These are phyloP conservation scores for Heliconius eleuchia DNA, from an alignment of 1,140 invertebrate species.

Conservation along the genomic window DNA sequence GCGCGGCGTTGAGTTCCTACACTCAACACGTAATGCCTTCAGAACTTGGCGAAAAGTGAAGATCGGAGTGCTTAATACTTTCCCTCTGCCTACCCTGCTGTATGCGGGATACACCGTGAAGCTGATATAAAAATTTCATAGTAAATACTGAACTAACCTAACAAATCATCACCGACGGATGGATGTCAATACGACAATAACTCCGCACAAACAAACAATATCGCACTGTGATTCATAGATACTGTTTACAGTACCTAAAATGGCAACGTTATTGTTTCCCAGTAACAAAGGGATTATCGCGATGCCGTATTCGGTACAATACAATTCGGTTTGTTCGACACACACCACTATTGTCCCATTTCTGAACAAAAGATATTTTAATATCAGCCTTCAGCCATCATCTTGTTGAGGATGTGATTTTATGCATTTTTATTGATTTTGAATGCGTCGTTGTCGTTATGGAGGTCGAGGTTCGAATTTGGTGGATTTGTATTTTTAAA, in stretches of 20 bases:
- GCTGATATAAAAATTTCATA: not conserved
- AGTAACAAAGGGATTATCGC: slow-evolving; percentile 51
- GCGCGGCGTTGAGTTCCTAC: too few relatives aligned
- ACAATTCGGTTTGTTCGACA: slow-evolving; percentile 41
- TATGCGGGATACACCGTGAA: too few relatives aligned
- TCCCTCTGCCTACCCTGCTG: too few relatives aligned
- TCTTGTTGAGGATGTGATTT: slow-evolving; percentile 31
- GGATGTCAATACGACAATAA: slow-evolving; percentile 20
- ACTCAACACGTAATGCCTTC: too few relatives aligned
- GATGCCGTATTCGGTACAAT: slow-evolving; percentile 50
- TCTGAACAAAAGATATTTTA: slow-evolving; percentile 50
- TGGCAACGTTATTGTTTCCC: slow-evolving; percentile 47
- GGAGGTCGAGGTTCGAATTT: not conserved
- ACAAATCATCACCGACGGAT: slow-evolving; percentile 4
- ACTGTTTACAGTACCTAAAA: slow-evolving; percentile 29
- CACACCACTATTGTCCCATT: slow-evolving; percentile 43
- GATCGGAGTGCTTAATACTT: too few relatives aligned
- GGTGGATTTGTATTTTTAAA: not conserved
- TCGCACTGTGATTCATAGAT: slow-evolving; percentile 7
- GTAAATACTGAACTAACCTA: not conserved
- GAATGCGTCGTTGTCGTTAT: not conserved
- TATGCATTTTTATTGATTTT: slow-evolving; percentile 15
- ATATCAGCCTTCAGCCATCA: slow-evolving; percentile 31
- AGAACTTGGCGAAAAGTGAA: too few relatives aligned
- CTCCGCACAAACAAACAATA: slow-evolving; percentile 26